Conservation (phyloP, 2,888 invertebrate genomes). For the Cryptophagus acutangulus region DNA sequence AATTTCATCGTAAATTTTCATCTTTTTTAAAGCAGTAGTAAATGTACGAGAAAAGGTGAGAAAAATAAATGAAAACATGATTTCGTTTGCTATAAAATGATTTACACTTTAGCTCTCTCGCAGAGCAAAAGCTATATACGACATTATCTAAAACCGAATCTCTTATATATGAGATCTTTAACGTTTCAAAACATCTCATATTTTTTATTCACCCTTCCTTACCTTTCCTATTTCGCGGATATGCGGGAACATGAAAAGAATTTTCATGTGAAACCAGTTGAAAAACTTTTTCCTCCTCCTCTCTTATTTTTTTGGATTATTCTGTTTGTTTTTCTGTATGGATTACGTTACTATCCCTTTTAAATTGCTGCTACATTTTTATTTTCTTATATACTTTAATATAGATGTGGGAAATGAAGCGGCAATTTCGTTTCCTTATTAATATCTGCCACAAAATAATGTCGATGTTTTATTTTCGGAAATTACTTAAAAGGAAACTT, state of each 20-base stretch:
- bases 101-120: no score
- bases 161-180: conserved; percentile 1
- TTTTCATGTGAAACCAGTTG: background rate
- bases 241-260: conserved; percentile 1
- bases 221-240: no score
- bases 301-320: conserved; percentile 1
- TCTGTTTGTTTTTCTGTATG: background rate
- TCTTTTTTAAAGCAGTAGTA: no score
- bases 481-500: no score
- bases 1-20: no score
- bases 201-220: background rate
- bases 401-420: background rate
- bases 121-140: background rate
- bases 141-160: conserved; percentile 1
- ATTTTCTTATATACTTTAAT: background rate
- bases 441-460: no score
- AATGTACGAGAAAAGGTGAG: no score
- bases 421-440: background rate
- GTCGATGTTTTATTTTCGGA: no score
- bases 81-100: no score
- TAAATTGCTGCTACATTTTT: conserved; percentile 1
- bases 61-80: no score
- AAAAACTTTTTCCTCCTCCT: background rate
- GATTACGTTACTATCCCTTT: background rate
- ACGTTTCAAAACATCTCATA: conserved; percentile 1